Percentiles rank a stretch among this genome's conserved stretches.
These are phyloP conservation scores for Heliconius hewitsoni DNA, from an alignment of 1,140 invertebrate species.

Conservation along the genomic window DNA sequence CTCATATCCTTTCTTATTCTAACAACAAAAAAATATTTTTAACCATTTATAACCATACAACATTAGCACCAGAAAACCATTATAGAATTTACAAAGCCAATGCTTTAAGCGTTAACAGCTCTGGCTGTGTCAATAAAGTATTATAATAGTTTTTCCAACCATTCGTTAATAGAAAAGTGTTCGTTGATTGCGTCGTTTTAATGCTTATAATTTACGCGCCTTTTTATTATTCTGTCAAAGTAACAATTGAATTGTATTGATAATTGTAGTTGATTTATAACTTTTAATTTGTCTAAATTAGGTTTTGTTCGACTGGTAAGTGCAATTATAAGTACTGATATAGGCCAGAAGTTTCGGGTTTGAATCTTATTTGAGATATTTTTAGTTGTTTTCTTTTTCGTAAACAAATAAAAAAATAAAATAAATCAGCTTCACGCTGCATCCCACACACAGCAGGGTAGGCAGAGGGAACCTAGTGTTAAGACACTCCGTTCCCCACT, in stretches of 20 bases:
- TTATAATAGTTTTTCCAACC: conserved; percentile 1
- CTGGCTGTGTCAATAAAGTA: neutral
- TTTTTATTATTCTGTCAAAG: conserved; percentile 6
- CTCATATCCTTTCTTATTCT: too few species aligned
- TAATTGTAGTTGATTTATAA: neutral
- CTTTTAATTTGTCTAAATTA: neutral
- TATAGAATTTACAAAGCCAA: neutral
- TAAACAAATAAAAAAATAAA: too few species aligned
- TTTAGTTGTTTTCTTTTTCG: too few species aligned
- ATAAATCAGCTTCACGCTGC: too few species aligned
- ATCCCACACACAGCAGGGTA: too few species aligned
- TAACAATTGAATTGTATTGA: conserved; percentile 4
- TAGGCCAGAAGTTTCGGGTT: too few species aligned
- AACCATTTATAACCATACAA: neutral
- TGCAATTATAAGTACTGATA: too few species aligned
- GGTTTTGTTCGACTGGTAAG: neutral
- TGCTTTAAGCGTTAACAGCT: neutral
- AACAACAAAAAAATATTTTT: too few species aligned
- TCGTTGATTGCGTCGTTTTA: conserved; percentile 4
- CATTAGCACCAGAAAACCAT: neutral
- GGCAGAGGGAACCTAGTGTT: too few species aligned
- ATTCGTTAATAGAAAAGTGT: conserved; percentile 9
- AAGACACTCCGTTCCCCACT: too few species aligned
- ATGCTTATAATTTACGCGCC: neutral
- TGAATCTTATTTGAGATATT: too few species aligned